phyloP scores from a whole-genome alignment of 2,888 invertebrate species.

The Synergus umbraculus region DNA sequence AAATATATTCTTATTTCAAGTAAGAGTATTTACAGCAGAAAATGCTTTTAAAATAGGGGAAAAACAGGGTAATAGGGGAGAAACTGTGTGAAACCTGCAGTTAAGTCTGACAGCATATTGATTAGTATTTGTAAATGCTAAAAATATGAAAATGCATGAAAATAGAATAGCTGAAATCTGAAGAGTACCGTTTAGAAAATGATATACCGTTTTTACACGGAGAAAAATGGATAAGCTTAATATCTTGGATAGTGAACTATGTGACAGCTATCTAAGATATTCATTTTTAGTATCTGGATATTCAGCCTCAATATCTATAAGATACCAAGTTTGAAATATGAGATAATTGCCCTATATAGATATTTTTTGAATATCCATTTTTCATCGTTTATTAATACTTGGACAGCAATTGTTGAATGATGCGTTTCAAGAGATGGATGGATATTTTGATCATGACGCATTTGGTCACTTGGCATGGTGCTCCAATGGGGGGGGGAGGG shows the following conservation, averaged over 20 bases:
- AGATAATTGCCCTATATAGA: no score
- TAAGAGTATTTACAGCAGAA: no score
- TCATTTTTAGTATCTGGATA: no score
- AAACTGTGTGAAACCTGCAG: no score
- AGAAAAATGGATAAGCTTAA: neutral
- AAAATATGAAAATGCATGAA: neutral
- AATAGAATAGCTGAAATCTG: neutral
- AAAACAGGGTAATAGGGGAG: no score
- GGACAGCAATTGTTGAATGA: neutral
- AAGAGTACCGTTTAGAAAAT: neutral
- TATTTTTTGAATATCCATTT: no score
- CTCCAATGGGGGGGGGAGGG: slow-evolving; percentile 15
- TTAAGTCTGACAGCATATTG: neutral
- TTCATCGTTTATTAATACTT: no score
- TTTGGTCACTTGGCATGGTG: slow-evolving; percentile 28
- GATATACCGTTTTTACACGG: neutral
- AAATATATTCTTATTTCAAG: neutral
- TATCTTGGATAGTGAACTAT: no score
- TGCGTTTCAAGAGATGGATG: neutral
- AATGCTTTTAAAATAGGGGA: no score
- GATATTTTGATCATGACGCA: neutral
- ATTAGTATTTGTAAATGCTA: neutral
- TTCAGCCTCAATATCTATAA: no score
- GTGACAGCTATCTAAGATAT: no score
- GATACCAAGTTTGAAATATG: no score